These are phyloP conservation scores for Pseudorectes ferrugineus DNA, from an alignment of 2,113 vertebrate genomes.

Conservation along the genomic window DNA sequence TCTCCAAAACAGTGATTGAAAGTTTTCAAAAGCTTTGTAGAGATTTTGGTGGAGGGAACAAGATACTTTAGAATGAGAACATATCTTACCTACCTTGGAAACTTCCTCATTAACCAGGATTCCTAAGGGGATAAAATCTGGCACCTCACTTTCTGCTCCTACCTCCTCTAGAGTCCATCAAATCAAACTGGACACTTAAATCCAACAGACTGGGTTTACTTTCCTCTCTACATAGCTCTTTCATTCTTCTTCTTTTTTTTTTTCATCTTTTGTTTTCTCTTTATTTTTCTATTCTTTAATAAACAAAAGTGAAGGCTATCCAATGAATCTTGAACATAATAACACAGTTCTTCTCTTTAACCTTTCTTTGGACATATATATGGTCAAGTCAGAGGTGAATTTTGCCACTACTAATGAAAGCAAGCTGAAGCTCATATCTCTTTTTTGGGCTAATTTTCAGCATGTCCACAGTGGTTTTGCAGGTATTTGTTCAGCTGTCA, in stretches of 20 bases:
- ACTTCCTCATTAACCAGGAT: background rate
- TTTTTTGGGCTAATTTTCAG: conserved; percentile 13
- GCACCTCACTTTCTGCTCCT: background rate
- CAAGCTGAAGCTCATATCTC: background rate
- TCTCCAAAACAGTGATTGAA: background rate
- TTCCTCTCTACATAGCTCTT: background rate
- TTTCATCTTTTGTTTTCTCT: background rate
- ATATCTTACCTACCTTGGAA: background rate
- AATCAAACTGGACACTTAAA: background rate
- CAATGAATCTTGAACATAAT: background rate
- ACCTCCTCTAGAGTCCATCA: background rate
- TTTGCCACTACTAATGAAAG: background rate
- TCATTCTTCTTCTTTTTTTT: background rate
- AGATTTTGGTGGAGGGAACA: background rate
- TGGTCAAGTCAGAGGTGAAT: background rate
- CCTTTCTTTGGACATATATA: background rate
- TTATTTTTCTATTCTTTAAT: background rate
- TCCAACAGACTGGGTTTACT: background rate
- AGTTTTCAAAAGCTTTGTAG: conserved; percentile 6
- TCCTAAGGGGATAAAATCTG: conserved; percentile 14
- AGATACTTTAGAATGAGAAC: background rate
- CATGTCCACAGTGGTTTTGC: background rate
- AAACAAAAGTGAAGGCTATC: background rate
- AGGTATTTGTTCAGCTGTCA: conserved; percentile 9
- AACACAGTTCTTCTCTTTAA: background rate